Conservation (phyloP, 2,113 vertebrate genomes). For the Microcebus tavaratra region DNA sequence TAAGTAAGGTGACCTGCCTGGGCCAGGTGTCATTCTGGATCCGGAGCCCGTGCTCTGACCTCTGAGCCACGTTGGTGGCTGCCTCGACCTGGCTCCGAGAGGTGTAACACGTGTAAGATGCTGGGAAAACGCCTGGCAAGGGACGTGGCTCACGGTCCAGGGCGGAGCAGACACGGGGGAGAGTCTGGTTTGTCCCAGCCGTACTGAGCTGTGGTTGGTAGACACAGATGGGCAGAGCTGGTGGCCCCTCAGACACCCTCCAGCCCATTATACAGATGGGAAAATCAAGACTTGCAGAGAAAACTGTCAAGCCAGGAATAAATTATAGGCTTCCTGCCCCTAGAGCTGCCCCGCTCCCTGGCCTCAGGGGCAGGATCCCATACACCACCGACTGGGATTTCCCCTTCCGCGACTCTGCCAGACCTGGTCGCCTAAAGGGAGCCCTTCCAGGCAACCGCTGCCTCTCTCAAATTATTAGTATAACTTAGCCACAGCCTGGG, state of each 20-base stretch:
- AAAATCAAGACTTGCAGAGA: slow-evolving; percentile 5
- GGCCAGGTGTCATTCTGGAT: not conserved
- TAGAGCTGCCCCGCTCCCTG: not conserved
- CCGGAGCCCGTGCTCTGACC: not conserved
- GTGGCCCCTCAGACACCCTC: not conserved
- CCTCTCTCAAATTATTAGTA: not conserved
- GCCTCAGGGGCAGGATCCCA: not conserved
- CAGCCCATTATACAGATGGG: not conserved
- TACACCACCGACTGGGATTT: fast-evolving
- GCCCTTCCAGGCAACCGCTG: not conserved
- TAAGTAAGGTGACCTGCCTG: not conserved
- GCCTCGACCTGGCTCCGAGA: not conserved
- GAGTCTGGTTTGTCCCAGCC: not conserved
- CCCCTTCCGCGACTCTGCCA: not conserved
- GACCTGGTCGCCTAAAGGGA: not conserved
- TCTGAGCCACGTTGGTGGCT: not conserved
- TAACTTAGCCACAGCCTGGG: not conserved
- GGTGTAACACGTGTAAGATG: not conserved
- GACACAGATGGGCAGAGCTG: not conserved
- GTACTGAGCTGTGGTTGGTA: not conserved
- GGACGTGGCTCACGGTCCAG: not conserved
- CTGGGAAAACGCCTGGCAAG: not conserved
- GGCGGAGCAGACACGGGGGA: not conserved
- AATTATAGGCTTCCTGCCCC: not conserved
- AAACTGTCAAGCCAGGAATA: not conserved